Evolutionary conservation across 2,888 invertebrate species (phyloP), one percentile per base, ranked within the genome.

Genomic region (Xanthia icteritia): DNA sequence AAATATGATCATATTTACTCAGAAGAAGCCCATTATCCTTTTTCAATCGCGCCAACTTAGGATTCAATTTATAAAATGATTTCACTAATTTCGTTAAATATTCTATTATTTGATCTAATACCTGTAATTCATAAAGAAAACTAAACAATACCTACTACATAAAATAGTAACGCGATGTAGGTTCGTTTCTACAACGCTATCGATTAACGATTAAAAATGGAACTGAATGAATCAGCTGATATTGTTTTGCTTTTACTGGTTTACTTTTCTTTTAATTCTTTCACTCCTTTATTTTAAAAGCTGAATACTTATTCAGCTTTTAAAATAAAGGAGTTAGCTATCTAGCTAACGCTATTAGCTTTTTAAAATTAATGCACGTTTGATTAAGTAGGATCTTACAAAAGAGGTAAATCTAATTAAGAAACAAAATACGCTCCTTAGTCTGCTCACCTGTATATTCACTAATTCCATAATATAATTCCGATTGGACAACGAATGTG

Each of bases 71-170:
- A 86, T 95, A 97, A 89, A 97, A 97, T 45, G 96, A 96, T 84
- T 96, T 95, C 31, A 97, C 97, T 91, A 97, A 89, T 86, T 95
- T 96, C 67, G 96, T 94, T 91, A 97, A 93, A 85, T 97, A 97
- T 80, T 95, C 96, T 91, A 97, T 95, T 88, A 97, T 95, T 93
- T 97, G 96, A 93, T 97, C 97, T 91, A 97, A 92, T 91, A 97
- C 97, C 97, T 97, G 91, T 68, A 97, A 96, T 83, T 81, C 31
- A 80, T 20, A 82, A 71, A 73, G 0, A 36, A 54, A 67, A 51
- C 27, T 6, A 13, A 13, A 58, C 13, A 54, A 39, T 45, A 27
- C 31, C 31, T 31, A 31, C 0, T 31, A 60, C 9, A 4, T 54
- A 42, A 42, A 42, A 42, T 42, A 17, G 17, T 48, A 48, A 58